Evolutionary conservation across 2,888 invertebrate species (phyloP).

Genomic region (Stenotaenia linearis): DNA sequence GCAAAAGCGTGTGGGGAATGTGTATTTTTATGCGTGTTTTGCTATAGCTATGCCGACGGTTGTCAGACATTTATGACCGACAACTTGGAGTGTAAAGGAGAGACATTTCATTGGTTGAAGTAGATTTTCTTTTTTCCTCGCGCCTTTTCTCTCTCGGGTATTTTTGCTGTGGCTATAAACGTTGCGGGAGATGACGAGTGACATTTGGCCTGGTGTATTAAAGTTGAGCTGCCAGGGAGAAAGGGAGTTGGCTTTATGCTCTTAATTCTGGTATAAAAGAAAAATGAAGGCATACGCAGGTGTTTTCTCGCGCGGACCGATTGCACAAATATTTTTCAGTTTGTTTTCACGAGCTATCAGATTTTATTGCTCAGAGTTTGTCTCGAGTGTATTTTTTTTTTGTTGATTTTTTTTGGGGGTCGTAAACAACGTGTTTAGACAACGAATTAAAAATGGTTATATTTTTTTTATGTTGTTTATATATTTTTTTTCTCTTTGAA

Average conservation of each 20-base stretch:
- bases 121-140: slow-evolving; percentile 1
- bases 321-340: background rate
- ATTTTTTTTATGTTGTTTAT: background rate
- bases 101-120: slow-evolving; percentile 21
- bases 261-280: slow-evolving; percentile 17
- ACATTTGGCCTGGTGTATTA: slow-evolving; percentile 17
- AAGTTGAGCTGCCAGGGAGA: slow-evolving; percentile 10
- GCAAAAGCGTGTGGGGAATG: background rate
- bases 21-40: slow-evolving; percentile 23
- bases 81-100: slow-evolving; percentile 1
- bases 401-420: background rate
- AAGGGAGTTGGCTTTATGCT: background rate
- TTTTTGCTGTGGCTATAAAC: slow-evolving; percentile 24
- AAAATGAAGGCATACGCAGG: background rate
- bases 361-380: background rate
- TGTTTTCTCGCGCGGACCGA: background rate
- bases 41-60: slow-evolving; percentile 9
- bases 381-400: too few species aligned
- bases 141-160: slow-evolving; percentile 11
- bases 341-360: background rate
- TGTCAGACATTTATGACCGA: slow-evolving; percentile 26
- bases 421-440: too few species aligned
- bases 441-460: background rate
- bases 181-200: slow-evolving; percentile 23
- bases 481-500: background rate